phyloP scores from a whole-genome alignment of 2,888 invertebrate genomes.

The Limnephilus rhombicus region DNA sequence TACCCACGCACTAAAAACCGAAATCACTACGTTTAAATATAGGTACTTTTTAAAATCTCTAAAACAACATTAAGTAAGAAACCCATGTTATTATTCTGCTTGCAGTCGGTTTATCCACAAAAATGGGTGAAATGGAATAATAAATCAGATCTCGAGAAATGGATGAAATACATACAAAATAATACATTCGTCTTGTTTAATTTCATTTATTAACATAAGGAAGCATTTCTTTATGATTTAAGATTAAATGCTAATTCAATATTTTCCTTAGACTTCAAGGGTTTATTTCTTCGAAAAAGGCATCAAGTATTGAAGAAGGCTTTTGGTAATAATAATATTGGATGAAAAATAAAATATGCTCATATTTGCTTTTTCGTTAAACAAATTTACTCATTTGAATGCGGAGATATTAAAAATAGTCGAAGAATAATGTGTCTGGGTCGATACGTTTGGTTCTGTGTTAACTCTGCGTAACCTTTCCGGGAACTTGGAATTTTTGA shows the following conservation, averaged over 20 bases:
- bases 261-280: neutral
- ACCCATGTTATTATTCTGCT: neutral
- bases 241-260: neutral
- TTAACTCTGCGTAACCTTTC: neutral
- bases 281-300: neutral
- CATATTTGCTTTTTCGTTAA: neutral
- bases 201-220: neutral
- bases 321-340: neutral
- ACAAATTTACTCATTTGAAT: neutral
- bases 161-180: neutral
- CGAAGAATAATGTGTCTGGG: neutral
- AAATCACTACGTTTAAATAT: too few relatives aligned
- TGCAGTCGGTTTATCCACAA: neutral
- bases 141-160: neutral
- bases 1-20: too few relatives aligned
- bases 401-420: neutral
- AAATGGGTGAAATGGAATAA: neutral
- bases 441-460: neutral
- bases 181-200: neutral
- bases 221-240: neutral
- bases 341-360: neutral
- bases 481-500: neutral
- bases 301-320: neutral
- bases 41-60: too few relatives aligned
- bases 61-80: neutral